A percentile compares a stretch with the other conserved stretches of the same genome.
These are phyloP conservation scores for Acanthopleura granulata DNA, from an alignment of 2,888 invertebrate species.

Conservation along the genomic window DNA sequence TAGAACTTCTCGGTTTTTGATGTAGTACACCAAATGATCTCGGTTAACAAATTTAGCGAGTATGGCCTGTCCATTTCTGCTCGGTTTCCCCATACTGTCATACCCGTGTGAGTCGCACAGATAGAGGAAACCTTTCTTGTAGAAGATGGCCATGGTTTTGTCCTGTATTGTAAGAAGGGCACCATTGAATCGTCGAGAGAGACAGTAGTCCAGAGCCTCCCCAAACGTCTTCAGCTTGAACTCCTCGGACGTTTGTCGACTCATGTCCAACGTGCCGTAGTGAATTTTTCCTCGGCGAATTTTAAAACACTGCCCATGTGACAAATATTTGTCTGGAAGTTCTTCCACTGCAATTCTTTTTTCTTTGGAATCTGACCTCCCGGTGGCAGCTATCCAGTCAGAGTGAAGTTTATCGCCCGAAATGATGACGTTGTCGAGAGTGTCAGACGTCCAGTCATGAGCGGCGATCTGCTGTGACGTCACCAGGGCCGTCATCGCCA, in stretches of 20 bases:
- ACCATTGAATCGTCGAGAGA: slow-evolving; percentile 1
- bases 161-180: background rate
- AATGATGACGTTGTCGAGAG: background rate
- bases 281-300: background rate
- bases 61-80: background rate
- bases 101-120: slow-evolving; percentile 6
- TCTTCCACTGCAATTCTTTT: slow-evolving; percentile 5
- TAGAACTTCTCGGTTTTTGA: background rate
- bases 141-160: slow-evolving; percentile 11
- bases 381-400: background rate
- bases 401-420: background rate
- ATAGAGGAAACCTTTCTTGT: background rate
- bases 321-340: background rate
- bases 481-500: slow-evolving; percentile 1
- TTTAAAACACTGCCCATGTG: background rate
- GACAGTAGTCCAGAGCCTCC: background rate
- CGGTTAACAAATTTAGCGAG: slow-evolving; percentile 9
- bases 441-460: background rate
- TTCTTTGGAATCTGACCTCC: background rate
- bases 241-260: background rate
- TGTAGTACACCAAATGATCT: background rate
- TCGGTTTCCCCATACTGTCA: slow-evolving; percentile 8
- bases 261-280: slow-evolving; percentile 7
- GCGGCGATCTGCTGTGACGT: background rate
- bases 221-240: slow-evolving; percentile 11